phyloP scores from a whole-genome alignment of 2,888 invertebrate species.

The Plebejus anna region DNA sequence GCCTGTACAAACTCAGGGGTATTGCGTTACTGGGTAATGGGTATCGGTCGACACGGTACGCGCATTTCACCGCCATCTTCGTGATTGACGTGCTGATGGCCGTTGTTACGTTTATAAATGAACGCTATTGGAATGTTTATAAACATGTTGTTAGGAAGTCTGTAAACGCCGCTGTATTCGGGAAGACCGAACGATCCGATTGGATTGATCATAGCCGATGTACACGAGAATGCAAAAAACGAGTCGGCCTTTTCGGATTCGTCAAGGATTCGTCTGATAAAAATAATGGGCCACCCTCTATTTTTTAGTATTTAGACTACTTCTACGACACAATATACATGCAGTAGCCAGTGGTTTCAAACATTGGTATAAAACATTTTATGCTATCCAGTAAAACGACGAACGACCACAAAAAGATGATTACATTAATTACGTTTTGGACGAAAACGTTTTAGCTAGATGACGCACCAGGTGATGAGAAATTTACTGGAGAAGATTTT shows the following conservation, averaged over 20 bases:
- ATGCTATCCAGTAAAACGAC: background rate
- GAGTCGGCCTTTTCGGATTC: too few species aligned
- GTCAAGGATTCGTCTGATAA: too few species aligned
- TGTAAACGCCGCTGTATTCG: too few species aligned
- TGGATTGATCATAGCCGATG: too few species aligned
- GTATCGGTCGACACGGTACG: background rate
- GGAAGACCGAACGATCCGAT: too few species aligned
- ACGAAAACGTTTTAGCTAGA: background rate
- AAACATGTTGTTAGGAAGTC: background rate
- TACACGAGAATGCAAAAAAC: too few species aligned
- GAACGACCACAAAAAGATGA: background rate
- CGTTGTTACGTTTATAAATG: background rate
- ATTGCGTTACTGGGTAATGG: background rate
- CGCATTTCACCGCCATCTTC: background rate
- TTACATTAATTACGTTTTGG: background rate
- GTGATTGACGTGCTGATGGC: background rate
- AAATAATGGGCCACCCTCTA: too few species aligned
- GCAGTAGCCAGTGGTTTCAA: too few species aligned
- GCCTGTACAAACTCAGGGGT: background rate
- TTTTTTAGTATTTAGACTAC: too few species aligned
- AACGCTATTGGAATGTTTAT: background rate
- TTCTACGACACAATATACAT: too few species aligned
- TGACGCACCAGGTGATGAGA: slow-evolving; percentile 1
- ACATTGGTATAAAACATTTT: background rate
- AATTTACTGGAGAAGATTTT: slow-evolving; percentile 9